Conservation (phyloP, 2,888 invertebrate genomes). For the Calephelis perditalis region DNA sequence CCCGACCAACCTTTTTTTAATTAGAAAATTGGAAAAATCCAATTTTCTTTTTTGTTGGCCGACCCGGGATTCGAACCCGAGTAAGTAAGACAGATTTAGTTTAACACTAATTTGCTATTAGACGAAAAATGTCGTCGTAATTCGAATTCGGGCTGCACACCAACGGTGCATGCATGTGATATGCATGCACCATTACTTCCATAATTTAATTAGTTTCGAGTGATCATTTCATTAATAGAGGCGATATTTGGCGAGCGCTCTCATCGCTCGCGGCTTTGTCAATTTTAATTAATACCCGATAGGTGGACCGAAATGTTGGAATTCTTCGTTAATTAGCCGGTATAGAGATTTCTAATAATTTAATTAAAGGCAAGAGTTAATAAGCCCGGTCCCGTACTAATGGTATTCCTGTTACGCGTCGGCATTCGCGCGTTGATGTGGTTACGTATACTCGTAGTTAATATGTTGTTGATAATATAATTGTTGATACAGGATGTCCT, state of each 20-base stretch:
- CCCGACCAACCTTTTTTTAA: too few species aligned
- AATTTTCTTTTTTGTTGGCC: too few species aligned
- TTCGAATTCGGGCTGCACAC: slow-evolving; percentile 27
- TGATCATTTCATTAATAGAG: slow-evolving; percentile 76
- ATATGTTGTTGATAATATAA: background rate
- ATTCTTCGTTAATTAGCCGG: slow-evolving; percentile 76
- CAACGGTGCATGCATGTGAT: slow-evolving; percentile 48
- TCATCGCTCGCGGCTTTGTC: slow-evolving; percentile 69
- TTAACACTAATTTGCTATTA: too few species aligned
- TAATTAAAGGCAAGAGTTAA: slow-evolving; percentile 72
- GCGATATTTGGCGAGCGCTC: slow-evolving; percentile 68
- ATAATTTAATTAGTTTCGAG: slow-evolving; percentile 77
- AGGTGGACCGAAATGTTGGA: slow-evolving; percentile 75
- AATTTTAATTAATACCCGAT: slow-evolving; percentile 75
- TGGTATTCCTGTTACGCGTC: slow-evolving; percentile 62
- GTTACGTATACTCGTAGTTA: background rate
- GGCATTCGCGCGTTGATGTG: slow-evolving; percentile 42
- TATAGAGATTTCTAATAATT: slow-evolving; percentile 76
- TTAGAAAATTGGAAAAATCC: too few species aligned
- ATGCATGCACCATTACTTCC: slow-evolving; percentile 72
- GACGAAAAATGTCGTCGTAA: too few species aligned
- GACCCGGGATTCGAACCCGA: too few species aligned
- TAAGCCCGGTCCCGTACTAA: slow-evolving; percentile 56
- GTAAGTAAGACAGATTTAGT: too few species aligned
- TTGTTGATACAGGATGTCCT: background rate